Percentiles rank a stretch among this genome's conserved stretches.
Conservation (phyloP, 2,888 invertebrate species). For the Eupelmus urozonus region DNA sequence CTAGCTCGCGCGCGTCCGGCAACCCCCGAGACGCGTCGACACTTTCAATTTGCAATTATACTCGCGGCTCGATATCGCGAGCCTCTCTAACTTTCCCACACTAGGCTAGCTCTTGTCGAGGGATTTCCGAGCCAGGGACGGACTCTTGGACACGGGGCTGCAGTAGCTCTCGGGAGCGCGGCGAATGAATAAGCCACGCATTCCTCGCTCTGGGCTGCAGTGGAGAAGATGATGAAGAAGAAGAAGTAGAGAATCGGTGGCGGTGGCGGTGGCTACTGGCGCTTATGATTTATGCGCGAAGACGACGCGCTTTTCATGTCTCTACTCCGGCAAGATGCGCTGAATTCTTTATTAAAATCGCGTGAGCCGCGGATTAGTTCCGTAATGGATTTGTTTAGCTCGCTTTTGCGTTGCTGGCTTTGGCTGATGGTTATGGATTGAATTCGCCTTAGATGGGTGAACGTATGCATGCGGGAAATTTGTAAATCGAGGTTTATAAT, state of each 20-base stretch:
- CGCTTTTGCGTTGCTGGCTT: too few species aligned
- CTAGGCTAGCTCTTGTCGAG: background rate
- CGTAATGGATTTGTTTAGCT: too few species aligned
- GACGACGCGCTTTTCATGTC: constrained; percentile 9
- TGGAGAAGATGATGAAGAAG: too few species aligned
- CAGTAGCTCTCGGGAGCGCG: constrained; percentile 2
- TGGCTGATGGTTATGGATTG: too few species aligned
- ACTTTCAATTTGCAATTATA: constrained; percentile 16
- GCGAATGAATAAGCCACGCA: constrained; percentile 48
- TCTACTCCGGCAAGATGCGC: background rate
- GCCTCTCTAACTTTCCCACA: constrained; percentile 32
- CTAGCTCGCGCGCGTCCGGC: too few species aligned
- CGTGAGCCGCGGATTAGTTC: too few species aligned
- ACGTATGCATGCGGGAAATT: too few species aligned
- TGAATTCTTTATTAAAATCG: constrained; percentile 27
- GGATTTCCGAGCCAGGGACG: background rate
- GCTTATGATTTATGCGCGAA: constrained; percentile 36
- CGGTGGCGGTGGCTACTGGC: constrained; percentile 16
- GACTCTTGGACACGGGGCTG: background rate
- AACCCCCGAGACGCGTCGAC: background rate
- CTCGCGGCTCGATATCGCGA: background rate
- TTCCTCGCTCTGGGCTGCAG: constrained; percentile 22
- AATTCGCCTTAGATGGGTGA: too few species aligned
- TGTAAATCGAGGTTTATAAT: too few species aligned
- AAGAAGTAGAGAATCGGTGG: too few species aligned